Base-by-base conservation (phyloP, 2,888 invertebrate species). In the Athalia cordata region DNA sequence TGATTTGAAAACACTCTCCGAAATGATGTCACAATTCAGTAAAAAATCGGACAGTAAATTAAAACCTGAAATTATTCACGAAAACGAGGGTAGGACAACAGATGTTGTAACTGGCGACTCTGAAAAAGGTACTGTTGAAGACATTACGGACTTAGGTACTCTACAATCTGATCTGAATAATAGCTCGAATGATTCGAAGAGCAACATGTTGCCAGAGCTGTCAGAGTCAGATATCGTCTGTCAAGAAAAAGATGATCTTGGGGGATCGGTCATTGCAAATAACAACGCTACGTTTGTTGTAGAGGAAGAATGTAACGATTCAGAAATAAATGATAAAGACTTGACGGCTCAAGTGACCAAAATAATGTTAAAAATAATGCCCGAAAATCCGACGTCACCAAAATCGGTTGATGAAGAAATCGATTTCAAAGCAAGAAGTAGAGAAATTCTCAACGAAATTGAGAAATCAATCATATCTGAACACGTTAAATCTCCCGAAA, bases 1-100 rank as follows among this genome's bases (percentile, higher is more conserved):
- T 57, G 89, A 89, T 64, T 78, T 90, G 4, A 87, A 85, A 78
- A 85, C 84, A n/a, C 83, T 90, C 9, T 87, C 88, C 3, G 88
- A 89, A 72, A 87, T 89, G 84, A 88, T 90, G 88, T 86, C 85
- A 3, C 86, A 86, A 11, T 86, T 87, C 57, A 86, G 86, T 78
- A 88, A 86, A 81, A 87, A 86, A 77, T 85, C 88, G 1, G 84
- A 84, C 8, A 84, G 85, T 9, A 87, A 87, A 65, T 79, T 82
- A 2, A 85, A 82, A 72, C 76, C 81, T 55, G 72, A 72, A 11
- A 79, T 77, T 67, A 76, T 43, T 11, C 50, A 49, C 29, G 29
- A 55, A 13, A 62, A 49, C 6, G 78, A 66, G 3, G 43, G 75
- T 3, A 70, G 65, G 4, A 68, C 77, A 4, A 67, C 75, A n/a